A percentile compares a stretch with the other conserved stretches of the same genome.
phyloP scores from a whole-genome alignment of 2,797 vertebrate genomes.

The Typhlichthys eigenmanni region DNA sequence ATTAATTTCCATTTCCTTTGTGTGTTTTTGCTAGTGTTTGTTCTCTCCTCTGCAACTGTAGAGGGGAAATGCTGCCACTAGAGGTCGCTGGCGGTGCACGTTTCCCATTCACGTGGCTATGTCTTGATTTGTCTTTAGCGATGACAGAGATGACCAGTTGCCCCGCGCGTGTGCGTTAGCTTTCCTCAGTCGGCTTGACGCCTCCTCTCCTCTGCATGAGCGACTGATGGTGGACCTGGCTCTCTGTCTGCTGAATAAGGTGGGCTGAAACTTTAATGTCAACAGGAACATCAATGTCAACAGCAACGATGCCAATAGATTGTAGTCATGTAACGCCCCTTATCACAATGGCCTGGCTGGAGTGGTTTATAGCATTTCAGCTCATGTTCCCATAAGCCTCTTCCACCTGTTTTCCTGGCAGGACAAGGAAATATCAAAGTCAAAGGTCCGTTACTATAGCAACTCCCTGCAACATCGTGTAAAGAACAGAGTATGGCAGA shows the following conservation, averaged over 20 bases:
- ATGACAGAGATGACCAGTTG: constrained; percentile 86
- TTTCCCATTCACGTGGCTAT: neutral
- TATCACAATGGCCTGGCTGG: neutral
- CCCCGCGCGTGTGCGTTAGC: constrained; percentile 86
- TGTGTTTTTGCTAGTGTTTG: neutral
- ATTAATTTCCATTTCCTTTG: neutral
- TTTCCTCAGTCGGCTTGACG: constrained; percentile 85
- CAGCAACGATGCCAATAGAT: too few species aligned
- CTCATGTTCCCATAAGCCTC: neutral
- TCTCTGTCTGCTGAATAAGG: constrained; percentile 85
- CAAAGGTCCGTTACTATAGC: constrained; percentile 85
- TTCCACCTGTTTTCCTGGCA: constrained; percentile 45
- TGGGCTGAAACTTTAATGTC: constrained; percentile 42
- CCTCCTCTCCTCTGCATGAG: constrained; percentile 77
- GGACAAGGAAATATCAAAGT: constrained; percentile 85
- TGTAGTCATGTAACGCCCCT: neutral
- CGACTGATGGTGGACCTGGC: constrained; percentile 83
- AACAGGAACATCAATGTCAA: too few species aligned
- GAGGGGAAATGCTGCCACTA: constrained; percentile 31
- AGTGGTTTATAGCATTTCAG: neutral
- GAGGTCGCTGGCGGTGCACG: constrained; percentile 29
- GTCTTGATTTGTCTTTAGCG: constrained; percentile 71
- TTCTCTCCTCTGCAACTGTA: neutral
- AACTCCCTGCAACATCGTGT: constrained; percentile 93
- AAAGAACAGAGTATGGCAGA: constrained; percentile 93